A percentile compares a stretch with the other conserved stretches of the same genome.
Evolutionary conservation across 2,888 invertebrate species (phyloP).

Genomic region (Saturnia pavonia): DNA sequence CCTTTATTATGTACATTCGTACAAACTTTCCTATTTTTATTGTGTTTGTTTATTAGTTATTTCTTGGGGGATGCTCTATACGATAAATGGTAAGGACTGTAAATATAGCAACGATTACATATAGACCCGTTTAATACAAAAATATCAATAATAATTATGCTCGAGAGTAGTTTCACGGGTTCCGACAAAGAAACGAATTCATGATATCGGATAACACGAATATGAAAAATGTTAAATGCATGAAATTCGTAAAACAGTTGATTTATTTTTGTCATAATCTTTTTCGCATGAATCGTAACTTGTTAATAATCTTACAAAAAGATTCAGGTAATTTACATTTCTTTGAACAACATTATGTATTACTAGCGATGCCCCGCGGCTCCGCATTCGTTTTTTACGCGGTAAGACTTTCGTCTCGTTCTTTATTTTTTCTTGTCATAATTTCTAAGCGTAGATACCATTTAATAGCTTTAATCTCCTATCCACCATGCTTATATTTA

Average conservation of each 20-base stretch:
- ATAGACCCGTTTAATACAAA: neutral
- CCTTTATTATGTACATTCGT: too few species aligned
- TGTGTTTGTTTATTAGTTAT: too few species aligned
- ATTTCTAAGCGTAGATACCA: too few species aligned
- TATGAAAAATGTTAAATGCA: neutral
- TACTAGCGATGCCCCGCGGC: neutral
- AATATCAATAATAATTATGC: neutral
- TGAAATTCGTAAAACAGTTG: conserved; percentile 1
- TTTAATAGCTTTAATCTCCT: too few species aligned
- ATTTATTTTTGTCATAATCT: neutral
- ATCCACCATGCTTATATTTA: too few species aligned
- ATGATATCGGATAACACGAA: neutral
- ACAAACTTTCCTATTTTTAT: too few species aligned
- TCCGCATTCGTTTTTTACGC: too few species aligned
- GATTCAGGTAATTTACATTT: neutral
- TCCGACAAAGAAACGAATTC: conserved; percentile 1
- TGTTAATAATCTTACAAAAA: neutral
- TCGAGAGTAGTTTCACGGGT: neutral
- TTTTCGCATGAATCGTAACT: neutral
- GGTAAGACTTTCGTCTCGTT: too few species aligned
- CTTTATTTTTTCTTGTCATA: too few species aligned
- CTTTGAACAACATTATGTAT: neutral
- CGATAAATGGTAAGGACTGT: neutral
- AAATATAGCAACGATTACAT: neutral
- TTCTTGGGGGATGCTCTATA: too few species aligned